A percentile compares a stretch with the other conserved stretches of the same genome.
phyloP scores from a whole-genome alignment of 2,113 vertebrate species.

The Atractosteus spatula region DNA sequence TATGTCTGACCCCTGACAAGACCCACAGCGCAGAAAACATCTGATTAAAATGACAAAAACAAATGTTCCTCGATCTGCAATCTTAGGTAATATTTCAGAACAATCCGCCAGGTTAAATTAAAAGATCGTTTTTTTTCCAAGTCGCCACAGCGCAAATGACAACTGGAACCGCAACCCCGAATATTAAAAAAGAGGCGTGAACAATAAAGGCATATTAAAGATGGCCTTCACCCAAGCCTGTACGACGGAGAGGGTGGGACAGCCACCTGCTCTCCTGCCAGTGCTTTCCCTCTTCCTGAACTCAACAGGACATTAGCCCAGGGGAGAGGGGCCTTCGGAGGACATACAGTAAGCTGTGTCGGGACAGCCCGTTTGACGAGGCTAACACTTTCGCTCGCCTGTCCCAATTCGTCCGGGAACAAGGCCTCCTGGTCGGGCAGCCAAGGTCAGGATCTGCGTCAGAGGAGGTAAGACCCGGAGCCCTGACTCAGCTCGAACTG shows the following conservation, averaged over 20 bases:
- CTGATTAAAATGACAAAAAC: too few relatives aligned
- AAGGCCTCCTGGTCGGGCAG: constrained; percentile 50
- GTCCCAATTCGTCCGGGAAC: constrained; percentile 60
- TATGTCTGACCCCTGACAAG: too few relatives aligned
- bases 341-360: constrained; percentile 60
- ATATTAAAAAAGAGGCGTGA: too few relatives aligned
- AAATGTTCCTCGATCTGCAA: too few relatives aligned
- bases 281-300: constrained; percentile 44
- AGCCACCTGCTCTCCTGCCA: constrained; percentile 29
- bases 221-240: background rate
- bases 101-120: too few relatives aligned
- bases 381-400: constrained; percentile 66
- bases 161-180: too few relatives aligned
- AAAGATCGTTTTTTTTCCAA: too few relatives aligned
- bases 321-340: constrained; percentile 34
- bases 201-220: too few relatives aligned
- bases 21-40: too few relatives aligned
- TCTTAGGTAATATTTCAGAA: too few relatives aligned
- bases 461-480: constrained; percentile 58
- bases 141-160: too few relatives aligned
- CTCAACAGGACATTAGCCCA: constrained; percentile 61
- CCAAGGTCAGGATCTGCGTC: constrained; percentile 68
- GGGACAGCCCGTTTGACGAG: constrained; percentile 62
- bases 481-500: constrained; percentile 73
- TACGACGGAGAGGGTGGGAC: background rate